Evolutionary conservation across 2,797 vertebrate genomes (phyloP), one percentile per base, ranked within the genome.

Genomic region (Toxotes lorentzi): DNA sequence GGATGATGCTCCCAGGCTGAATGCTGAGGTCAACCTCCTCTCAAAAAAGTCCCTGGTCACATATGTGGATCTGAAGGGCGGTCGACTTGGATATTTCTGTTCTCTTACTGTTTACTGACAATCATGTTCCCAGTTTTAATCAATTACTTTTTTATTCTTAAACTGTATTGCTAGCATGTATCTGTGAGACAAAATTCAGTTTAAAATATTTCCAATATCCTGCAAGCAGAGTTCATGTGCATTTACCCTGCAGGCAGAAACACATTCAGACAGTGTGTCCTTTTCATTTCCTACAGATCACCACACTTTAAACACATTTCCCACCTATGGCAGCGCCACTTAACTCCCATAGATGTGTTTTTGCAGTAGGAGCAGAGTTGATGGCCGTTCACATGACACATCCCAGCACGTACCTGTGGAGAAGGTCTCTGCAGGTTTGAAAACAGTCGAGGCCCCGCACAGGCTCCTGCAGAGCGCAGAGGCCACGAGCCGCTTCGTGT

Each of bases 361-460:
- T 71, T 83, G 56, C 47, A 61, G 10, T 5, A 27, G 50, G 50
- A 61, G 64, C 64, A 79, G 63, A 57, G 45, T 60, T 34, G 63
- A 50, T 50, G 17, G 21, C 24, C 30, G 2, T n/a, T 63, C 21
- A 62, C 19, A 19, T 56, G 43, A 43, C 75, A 63, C 47, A 21
- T 71, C 54, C 7, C 75, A 68, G 64, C 51, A 24, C n/a, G 35
- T 70, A 76, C 75, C 82, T 64, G 78, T 45, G 24, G 54, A 67
- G 69, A 78, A 54, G 81, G 51, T 75, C 70, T 78, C 64, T 12
- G 61, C 35, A 35, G 74, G 73, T 88, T 12, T 59, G 58, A 71
- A 76, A 85, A 81, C 77, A 81, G 53, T 3, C 35, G 17, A 1
- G 53, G 40, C 63, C 76, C 78, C 13, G 63, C 50, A 32, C 64